These are phyloP conservation scores for Tanypteryx hageni DNA, from an alignment of 2,888 invertebrate genomes.

Conservation along the genomic window DNA sequence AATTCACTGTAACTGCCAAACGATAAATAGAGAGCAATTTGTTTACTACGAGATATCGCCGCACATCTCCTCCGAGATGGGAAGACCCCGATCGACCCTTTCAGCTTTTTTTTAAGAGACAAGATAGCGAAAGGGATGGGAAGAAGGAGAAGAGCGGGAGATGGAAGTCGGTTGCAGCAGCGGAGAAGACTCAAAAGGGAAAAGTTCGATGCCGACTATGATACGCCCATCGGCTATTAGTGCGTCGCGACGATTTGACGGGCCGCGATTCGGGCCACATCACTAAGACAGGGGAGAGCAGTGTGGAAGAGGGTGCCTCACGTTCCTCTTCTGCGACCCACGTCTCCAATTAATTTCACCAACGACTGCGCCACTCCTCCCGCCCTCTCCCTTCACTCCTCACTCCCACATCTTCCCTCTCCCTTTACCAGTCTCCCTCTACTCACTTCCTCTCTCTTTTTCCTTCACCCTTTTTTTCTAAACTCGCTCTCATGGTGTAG, in stretches of 20 bases:
- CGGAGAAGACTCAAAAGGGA: not conserved
- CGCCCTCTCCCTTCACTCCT: not conserved
- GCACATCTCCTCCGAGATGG: not conserved
- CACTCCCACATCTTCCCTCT: not conserved
- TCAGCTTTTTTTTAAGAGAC: not conserved
- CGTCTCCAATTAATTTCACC: slow-evolving; percentile 47
- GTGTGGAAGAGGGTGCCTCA: not conserved
- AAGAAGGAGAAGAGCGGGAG: not conserved
- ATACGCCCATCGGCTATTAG: slow-evolving; percentile 48
- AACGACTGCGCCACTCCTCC: not conserved
- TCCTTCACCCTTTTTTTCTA: too few relatives aligned
- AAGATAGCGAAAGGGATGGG: not conserved
- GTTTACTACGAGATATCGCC: slow-evolving; percentile 46
- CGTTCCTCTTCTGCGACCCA: not conserved
- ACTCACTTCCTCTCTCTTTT: not conserved
- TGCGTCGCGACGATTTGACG: slow-evolving; percentile 20
- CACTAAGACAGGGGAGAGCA: slow-evolving; percentile 41
- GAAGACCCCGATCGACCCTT: slow-evolving; percentile 9
- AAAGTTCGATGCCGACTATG: slow-evolving; percentile 49
- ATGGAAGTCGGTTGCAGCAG: not conserved
- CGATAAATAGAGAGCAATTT: slow-evolving; percentile 58
- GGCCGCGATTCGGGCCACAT: not conserved
- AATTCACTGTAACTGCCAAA: slow-evolving; percentile 64
- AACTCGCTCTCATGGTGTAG: too few relatives aligned
- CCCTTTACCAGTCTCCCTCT: not conserved